phyloP scores from a whole-genome alignment of 1,140 invertebrate species.

The Drosophila rhopaloa region DNA sequence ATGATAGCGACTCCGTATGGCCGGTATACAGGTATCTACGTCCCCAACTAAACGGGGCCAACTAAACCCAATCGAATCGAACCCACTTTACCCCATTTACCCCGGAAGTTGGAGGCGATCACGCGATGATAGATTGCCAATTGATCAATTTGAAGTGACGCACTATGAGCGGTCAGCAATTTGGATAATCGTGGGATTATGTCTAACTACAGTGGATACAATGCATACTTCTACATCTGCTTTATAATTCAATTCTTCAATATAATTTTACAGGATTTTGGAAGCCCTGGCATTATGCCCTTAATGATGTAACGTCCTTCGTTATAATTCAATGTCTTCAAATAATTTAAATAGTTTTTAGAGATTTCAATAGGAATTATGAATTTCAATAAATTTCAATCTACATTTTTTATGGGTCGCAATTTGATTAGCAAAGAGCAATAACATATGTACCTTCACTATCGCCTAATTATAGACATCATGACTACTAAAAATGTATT shows the following conservation, averaged over 20 bases:
- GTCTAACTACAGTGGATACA: neutral
- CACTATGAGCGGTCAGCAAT: constrained; percentile 12
- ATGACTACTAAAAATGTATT: neutral
- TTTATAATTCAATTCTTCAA: no score
- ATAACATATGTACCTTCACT: no score
- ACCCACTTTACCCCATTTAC: neutral
- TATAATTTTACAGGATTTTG: no score
- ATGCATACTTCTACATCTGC: no score
- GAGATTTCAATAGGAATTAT: no score
- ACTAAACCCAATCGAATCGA: constrained; percentile 6
- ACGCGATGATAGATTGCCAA: constrained; percentile 38
- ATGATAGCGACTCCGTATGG: neutral
- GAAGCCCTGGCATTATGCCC: no score
- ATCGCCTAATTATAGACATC: neutral
- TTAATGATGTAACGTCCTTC: no score
- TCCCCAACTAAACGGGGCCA: neutral
- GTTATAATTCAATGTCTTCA: no score
- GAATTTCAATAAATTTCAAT: no score
- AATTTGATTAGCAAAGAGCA: no score
- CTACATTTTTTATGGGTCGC: no score
- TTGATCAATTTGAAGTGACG: constrained; percentile 40
- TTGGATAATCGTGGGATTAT: constrained; percentile 31
- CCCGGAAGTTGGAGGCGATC: constrained; percentile 25
- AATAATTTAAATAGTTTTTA: no score
- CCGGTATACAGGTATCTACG: constrained; percentile 6